These are phyloP conservation scores for Dicerorhinus sumatrensis DNA, from an alignment of 2,113 vertebrate genomes.

Conservation along the genomic window DNA sequence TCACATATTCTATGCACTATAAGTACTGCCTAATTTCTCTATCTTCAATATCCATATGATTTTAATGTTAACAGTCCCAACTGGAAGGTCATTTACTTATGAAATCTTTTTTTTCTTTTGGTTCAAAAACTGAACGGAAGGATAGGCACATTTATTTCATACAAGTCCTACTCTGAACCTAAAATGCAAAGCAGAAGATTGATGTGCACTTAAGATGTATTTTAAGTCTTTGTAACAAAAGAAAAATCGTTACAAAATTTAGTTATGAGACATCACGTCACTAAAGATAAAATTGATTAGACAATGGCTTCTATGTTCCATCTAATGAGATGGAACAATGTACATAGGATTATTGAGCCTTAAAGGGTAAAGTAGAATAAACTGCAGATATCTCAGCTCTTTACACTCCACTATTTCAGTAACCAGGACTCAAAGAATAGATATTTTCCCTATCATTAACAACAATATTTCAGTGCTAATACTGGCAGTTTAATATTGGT, in stretches of 20 bases:
- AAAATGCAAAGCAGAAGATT: slow-evolving; percentile 49
- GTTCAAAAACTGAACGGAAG: slow-evolving; percentile 58
- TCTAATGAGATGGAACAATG: background rate
- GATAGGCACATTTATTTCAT: slow-evolving; percentile 68
- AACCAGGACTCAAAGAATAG: background rate
- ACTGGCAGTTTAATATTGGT: slow-evolving; percentile 1
- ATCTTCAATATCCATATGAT: background rate
- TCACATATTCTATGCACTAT: background rate
- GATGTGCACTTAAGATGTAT: slow-evolving; percentile 34
- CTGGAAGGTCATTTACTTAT: slow-evolving; percentile 41
- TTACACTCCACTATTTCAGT: background rate
- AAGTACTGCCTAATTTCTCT: background rate
- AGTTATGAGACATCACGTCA: background rate
- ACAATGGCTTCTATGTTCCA: background rate
- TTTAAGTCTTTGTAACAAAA: slow-evolving; percentile 61
- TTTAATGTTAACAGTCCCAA: slow-evolving; percentile 55
- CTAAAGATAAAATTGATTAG: background rate
- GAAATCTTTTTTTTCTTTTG: slow-evolving; percentile 43
- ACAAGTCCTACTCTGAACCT: slow-evolving; percentile 34
- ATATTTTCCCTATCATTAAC: background rate
- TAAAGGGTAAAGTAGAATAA: background rate
- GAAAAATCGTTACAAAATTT: slow-evolving; percentile 66
- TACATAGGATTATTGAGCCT: background rate
- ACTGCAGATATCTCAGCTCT: background rate
- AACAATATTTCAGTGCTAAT: slow-evolving; percentile 33